phyloP scores from a whole-genome alignment of 2,888 invertebrate species.

The Urechis unicinctus region DNA sequence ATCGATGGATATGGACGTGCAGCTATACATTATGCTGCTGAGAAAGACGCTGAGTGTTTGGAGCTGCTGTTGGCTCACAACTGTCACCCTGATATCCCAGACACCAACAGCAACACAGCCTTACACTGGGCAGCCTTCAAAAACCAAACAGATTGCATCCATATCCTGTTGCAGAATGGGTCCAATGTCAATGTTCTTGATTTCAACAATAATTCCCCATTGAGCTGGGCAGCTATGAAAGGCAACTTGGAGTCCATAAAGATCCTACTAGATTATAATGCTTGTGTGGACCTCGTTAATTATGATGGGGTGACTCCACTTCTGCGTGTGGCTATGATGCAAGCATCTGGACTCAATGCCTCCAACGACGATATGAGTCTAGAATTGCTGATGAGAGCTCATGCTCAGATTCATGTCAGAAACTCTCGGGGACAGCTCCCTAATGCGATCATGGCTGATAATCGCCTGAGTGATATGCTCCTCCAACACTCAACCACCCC shows the following conservation, averaged over 20 bases:
- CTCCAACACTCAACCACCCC: slow-evolving; percentile 27
- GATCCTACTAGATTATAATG: slow-evolving; percentile 44
- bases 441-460: slow-evolving; percentile 28
- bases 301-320: slow-evolving; percentile 34
- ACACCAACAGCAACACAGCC: slow-evolving; percentile 41
- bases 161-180: slow-evolving; percentile 34
- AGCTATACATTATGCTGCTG: slow-evolving; percentile 48
- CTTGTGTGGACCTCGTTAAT: slow-evolving; percentile 33
- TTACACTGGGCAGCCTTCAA: slow-evolving; percentile 50
- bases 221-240: slow-evolving; percentile 45
- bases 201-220: slow-evolving; percentile 41
- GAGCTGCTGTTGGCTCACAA: slow-evolving; percentile 37
- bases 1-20: slow-evolving; percentile 43
- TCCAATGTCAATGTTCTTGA: slow-evolving; percentile 40
- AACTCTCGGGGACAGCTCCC: slow-evolving; percentile 27
- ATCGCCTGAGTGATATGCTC: slow-evolving; percentile 32
- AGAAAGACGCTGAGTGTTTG: slow-evolving; percentile 35
- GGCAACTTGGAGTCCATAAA: slow-evolving; percentile 31
- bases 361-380: slow-evolving; percentile 38
- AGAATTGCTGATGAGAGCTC: slow-evolving; percentile 36
- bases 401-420: slow-evolving; percentile 35
- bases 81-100: slow-evolving; percentile 34
- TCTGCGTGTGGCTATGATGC: slow-evolving; percentile 30
- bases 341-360: slow-evolving; percentile 37
- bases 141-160: slow-evolving; percentile 36